Evolutionary conservation across 2,113 vertebrate genomes (phyloP).

Genomic region (Brachirus orientalis): DNA sequence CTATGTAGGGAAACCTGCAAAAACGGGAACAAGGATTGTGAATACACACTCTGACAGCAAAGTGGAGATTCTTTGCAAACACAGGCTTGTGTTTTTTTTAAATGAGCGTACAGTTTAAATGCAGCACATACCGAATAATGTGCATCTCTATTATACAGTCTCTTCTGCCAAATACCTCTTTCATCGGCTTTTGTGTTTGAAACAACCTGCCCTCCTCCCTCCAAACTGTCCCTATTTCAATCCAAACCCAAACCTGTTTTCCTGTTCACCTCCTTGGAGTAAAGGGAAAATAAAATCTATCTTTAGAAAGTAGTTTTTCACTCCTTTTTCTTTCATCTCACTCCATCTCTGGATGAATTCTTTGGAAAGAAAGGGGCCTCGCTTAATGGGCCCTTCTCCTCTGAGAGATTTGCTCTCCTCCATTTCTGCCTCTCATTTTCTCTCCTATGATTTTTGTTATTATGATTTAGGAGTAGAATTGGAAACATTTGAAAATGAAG

Average conservation of each 20-base stretch:
- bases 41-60: not conserved
- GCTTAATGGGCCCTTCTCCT: slow-evolving; percentile 72
- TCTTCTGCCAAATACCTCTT: slow-evolving; percentile 65
- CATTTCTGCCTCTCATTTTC: slow-evolving; percentile 66
- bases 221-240: slow-evolving; percentile 41
- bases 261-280: slow-evolving; percentile 52
- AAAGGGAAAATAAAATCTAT: slow-evolving; percentile 55
- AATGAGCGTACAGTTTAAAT: not conserved
- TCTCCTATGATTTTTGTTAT: slow-evolving; percentile 54
- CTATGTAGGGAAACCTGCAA: slow-evolving; percentile 21
- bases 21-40: not conserved
- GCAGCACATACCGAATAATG: slow-evolving; percentile 4
- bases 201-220: slow-evolving; percentile 70
- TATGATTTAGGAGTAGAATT: slow-evolving; percentile 61
- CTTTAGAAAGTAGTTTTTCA: slow-evolving; percentile 66
- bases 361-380: slow-evolving; percentile 54
- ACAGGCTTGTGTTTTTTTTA: too few species aligned
- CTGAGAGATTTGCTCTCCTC: slow-evolving; percentile 57
- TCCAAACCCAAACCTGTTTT: slow-evolving; percentile 54
- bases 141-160: slow-evolving; percentile 47
- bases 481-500: not conserved
- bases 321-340: slow-evolving; percentile 64
- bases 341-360: slow-evolving; percentile 63
- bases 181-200: slow-evolving; percentile 76
- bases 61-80: not conserved